Base-by-base conservation (phyloP, 2,888 invertebrate species). In the Idaea aversata region DNA sequence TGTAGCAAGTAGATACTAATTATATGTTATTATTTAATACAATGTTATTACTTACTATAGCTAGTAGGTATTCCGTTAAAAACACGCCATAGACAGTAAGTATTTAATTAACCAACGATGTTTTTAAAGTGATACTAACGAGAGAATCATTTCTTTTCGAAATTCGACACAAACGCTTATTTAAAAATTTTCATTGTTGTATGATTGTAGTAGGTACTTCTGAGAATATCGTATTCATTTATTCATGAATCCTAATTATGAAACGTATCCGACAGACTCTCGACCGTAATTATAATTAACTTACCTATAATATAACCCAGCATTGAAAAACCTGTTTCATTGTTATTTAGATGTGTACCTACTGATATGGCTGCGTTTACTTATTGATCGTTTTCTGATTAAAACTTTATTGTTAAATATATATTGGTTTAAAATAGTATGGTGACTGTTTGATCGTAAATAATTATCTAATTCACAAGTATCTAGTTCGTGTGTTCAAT, bases 11-110 rank as follows among this genome's bases (percentile, higher is more conserved):
- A 88, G 82, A 83, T 87, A 88, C 86, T 91, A 91, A 91, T 91
- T 91, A 90, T 87, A 90, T 87, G 87, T 90, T 89, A 91, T 91
- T 91, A 90, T 90, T 87, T 88, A 87, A 88, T 88, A 88, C 88
- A 88, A 88, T 88, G 88, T 89, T 87, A 90, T 90, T 90, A 90
- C 79, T 80, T 81, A 87, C 85, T 81, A 75, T 82, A 72, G 70
- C 80, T 25, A 47, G 47, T 13, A 13, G 13, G 47, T 47, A 47
- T 47, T 47, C 78, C 78, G 84, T 85, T 83, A 84, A 84, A 86
- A 76, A 80, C 74, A 71, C 79, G 81, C 81, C 84, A 84, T 84
- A 84, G 81, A 75, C 79, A 86, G 85, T 82, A 7, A 47, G 47
- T 47, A 6, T 47, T 47, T 47, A 47, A 47, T 85, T 83, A 83